phyloP scores from a whole-genome alignment of 2,113 vertebrate species.

The Ceyx melanurus region DNA sequence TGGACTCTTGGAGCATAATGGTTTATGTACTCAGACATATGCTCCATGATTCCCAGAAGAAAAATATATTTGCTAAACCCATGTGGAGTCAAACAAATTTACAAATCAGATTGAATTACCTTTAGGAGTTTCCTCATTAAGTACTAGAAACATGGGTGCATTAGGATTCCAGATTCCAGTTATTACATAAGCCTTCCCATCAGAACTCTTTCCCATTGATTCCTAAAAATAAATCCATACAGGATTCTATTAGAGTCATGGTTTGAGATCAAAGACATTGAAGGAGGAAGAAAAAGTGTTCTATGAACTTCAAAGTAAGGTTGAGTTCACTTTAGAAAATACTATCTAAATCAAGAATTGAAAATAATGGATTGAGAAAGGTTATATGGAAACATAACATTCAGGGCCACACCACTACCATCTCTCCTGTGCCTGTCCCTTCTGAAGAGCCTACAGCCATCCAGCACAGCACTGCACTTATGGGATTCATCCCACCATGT shows the following conservation, averaged over 20 bases:
- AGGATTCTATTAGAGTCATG: neutral
- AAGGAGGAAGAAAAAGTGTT: neutral
- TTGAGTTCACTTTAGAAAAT: neutral
- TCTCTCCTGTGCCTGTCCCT: too few species aligned
- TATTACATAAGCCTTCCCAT: conserved; percentile 94
- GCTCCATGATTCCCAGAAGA: neutral
- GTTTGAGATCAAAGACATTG: neutral
- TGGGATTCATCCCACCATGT: too few species aligned
- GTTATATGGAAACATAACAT: neutral
- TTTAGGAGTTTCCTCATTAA: conserved; percentile 98
- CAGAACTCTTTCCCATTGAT: conserved; percentile 93
- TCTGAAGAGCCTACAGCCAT: too few species aligned
- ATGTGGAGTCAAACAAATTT: neutral
- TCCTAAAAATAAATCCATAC: conserved; percentile 78
- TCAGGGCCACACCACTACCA: too few species aligned
- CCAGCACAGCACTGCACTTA: too few species aligned
- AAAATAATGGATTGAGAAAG: neutral
- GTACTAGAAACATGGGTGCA: conserved; percentile 83
- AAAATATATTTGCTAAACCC: neutral
- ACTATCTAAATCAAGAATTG: neutral
- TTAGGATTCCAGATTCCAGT: conserved; percentile 97
- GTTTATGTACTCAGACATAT: neutral
- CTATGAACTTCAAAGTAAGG: neutral
- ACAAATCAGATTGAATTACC: conserved; percentile 70
- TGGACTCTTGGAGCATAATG: neutral